Percentiles rank a stretch among this genome's conserved stretches.
phyloP scores from a whole-genome alignment of 2,888 invertebrate species.

The Anodontia alba region DNA sequence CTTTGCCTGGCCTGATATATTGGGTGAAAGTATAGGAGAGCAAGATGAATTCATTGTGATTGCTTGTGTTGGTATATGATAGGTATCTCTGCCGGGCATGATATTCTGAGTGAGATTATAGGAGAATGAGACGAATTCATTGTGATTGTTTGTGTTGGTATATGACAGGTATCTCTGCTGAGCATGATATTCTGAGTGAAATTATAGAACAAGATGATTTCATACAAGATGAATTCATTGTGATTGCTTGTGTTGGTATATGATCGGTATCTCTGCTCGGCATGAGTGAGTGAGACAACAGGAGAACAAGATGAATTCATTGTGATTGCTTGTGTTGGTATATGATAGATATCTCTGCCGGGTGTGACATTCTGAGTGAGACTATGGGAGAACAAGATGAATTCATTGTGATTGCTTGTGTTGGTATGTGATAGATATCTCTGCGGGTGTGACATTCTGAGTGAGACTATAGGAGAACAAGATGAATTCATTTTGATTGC shows the following conservation, averaged over 20 bases:
- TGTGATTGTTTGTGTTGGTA: too few species aligned
- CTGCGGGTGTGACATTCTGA: conserved; percentile 96
- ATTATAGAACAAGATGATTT: conserved; percentile 93
- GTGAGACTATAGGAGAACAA: conserved; percentile 88
- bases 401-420: conserved; percentile 97
- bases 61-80: conserved; percentile 98
- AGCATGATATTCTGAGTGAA: conserved; percentile 95
- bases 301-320: conserved; percentile 94
- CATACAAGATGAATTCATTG: conserved; percentile 96
- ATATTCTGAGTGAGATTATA: conserved; percentile 91
- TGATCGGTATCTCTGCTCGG: conserved; percentile 91
- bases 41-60: conserved; percentile 97
- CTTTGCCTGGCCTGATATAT: conserved; percentile 96
- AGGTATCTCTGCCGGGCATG: conserved; percentile 93
- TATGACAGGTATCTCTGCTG: conserved; percentile 97
- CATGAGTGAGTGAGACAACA: too few species aligned
- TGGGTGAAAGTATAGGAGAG: conserved; percentile 89
- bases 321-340: conserved; percentile 97
- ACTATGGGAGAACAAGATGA: conserved; percentile 90
- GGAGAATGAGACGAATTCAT: conserved; percentile 90
- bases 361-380: conserved; percentile 95
- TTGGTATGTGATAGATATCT: conserved; percentile 97
- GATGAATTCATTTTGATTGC: conserved; percentile 98
- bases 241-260: conserved; percentile 97
- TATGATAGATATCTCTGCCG: conserved; percentile 95